A percentile compares a stretch with the other conserved stretches of the same genome.
Evolutionary conservation across 2,797 vertebrate species (phyloP).

Genomic region (Oceanodroma leucorhoa): DNA sequence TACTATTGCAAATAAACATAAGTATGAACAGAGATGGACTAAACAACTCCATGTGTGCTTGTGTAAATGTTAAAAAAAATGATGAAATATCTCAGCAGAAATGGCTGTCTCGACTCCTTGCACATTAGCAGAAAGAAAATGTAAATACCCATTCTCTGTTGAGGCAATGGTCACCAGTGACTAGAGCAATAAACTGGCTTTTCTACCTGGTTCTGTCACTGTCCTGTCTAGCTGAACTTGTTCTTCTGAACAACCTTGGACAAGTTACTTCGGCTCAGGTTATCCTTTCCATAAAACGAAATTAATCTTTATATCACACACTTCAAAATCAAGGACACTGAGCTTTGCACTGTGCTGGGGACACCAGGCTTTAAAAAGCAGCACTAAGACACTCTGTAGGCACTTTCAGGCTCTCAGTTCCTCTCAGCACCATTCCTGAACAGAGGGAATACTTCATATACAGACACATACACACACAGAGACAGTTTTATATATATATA

Average conservation of each 20-base stretch:
- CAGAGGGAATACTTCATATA: neutral
- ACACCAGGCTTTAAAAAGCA: neutral
- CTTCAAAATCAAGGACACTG: constrained; percentile 17
- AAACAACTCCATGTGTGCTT: neutral
- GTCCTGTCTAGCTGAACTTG: neutral
- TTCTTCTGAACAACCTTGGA: constrained; percentile 1
- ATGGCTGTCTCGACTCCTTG: neutral
- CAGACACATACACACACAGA: neutral
- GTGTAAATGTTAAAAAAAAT: neutral
- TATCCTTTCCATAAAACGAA: constrained; percentile 28
- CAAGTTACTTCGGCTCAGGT: neutral
- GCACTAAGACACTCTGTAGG: neutral
- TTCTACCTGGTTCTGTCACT: neutral
- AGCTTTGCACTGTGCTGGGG: neutral
- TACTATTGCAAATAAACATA: neutral
- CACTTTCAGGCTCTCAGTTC: neutral
- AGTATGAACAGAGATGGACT: neutral
- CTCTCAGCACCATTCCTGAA: neutral
- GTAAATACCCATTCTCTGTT: neutral
- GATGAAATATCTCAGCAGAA: neutral
- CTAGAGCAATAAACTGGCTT: neutral
- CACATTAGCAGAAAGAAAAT: neutral
- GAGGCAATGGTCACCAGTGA: neutral
- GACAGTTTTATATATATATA: neutral
- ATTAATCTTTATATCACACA: constrained; percentile 22